Evolutionary conservation across 1,140 invertebrate species (phyloP).

Genomic region (Araneus ventricosus): DNA sequence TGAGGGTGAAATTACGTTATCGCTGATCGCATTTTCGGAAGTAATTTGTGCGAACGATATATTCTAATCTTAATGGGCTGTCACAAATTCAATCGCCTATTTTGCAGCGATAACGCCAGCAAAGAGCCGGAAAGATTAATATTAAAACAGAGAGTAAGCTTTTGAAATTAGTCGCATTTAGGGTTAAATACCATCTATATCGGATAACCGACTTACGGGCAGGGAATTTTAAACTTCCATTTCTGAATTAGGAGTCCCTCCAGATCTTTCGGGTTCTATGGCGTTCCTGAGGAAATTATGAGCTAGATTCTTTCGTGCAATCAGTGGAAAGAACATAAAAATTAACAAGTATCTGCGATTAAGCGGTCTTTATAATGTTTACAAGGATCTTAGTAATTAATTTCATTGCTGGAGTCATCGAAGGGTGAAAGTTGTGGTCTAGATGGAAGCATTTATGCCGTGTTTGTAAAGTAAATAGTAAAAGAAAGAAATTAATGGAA

Average conservation of each 20-base stretch:
- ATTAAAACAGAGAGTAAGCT: slow-evolving; percentile 60
- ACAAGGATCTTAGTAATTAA: neutral
- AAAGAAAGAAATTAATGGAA: too few species aligned
- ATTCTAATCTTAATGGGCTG: slow-evolving; percentile 72
- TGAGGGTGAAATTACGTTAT: slow-evolving; percentile 23
- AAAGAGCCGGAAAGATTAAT: slow-evolving; percentile 37
- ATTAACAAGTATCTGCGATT: neutral
- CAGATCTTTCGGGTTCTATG: neutral
- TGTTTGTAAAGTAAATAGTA: too few species aligned
- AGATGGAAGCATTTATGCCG: too few species aligned
- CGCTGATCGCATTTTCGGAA: slow-evolving; percentile 57
- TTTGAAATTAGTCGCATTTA: slow-evolving; percentile 48
- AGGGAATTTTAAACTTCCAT: slow-evolving; percentile 45
- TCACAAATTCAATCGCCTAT: slow-evolving; percentile 73
- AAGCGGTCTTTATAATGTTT: neutral
- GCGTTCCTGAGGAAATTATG: neutral
- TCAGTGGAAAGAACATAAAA: neutral
- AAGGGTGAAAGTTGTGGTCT: too few species aligned
- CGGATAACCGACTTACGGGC: neutral
- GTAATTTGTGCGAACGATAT: slow-evolving; percentile 70
- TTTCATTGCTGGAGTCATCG: neutral
- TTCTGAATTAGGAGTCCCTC: neutral
- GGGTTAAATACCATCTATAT: slow-evolving; percentile 34
- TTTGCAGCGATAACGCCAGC: slow-evolving; percentile 33
- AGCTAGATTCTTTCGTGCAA: neutral